Conservation (phyloP, 1,140 invertebrate species). For the Ctenoplectra terminalis region DNA sequence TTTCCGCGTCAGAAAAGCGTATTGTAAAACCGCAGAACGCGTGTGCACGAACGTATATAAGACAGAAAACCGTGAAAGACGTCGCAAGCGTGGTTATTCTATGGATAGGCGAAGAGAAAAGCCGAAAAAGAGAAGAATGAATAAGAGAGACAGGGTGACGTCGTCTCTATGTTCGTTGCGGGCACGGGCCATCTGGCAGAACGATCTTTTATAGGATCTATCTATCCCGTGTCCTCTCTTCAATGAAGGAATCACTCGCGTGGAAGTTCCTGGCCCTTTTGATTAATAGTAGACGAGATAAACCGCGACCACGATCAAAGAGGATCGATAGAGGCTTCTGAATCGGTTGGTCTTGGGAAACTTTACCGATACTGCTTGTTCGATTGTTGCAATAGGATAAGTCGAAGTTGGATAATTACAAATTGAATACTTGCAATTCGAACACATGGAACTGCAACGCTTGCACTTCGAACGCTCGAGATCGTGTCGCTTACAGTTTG, state of each 20-base stretch:
- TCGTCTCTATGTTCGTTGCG: conserved; percentile 41
- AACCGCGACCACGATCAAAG: conserved; percentile 51
- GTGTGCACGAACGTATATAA: background rate
- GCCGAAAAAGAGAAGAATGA: conserved; percentile 30
- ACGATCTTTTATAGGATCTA: conserved; percentile 71
- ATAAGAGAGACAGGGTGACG: conserved; percentile 13
- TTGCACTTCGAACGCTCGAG: background rate
- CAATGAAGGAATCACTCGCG: conserved; percentile 70
- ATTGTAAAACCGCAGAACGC: background rate
- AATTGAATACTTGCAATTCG: background rate
- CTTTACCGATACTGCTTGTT: background rate
- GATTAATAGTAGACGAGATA: conserved; percentile 66
- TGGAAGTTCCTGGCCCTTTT: conserved; percentile 69
- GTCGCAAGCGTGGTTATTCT: background rate
- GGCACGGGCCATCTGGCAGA: conserved; percentile 78
- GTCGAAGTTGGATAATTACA: background rate
- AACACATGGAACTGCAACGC: no score
- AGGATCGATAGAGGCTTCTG: background rate
- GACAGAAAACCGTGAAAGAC: conserved; percentile 12
- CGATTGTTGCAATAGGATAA: no score
- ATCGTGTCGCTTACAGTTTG: no score
- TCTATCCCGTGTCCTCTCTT: conserved; percentile 66
- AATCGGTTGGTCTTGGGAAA: background rate
- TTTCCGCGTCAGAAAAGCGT: background rate
- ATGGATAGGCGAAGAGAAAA: conserved; percentile 40